Evolutionary conservation across 2,113 vertebrate genomes (phyloP).

Genomic region (Odontophorus gujanensis): DNA sequence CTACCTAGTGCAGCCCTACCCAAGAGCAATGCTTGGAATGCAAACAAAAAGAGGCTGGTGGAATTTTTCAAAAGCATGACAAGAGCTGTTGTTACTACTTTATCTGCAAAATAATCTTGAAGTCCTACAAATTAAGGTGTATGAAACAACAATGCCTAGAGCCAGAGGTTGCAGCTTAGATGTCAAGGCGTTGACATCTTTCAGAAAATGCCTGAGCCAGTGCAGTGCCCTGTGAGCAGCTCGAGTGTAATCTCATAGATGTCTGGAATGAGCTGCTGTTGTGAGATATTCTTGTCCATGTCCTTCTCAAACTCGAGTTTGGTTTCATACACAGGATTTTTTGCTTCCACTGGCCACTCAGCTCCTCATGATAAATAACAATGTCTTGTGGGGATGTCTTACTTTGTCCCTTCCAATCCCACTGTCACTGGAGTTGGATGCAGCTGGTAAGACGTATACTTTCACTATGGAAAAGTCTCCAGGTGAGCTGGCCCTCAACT

Average conservation of each 20-base stretch:
- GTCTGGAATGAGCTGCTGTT: not conserved
- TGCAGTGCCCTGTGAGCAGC: not conserved
- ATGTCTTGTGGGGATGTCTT: not conserved
- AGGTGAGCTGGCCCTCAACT: not conserved
- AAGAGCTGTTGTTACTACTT: not conserved
- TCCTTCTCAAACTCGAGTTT: not conserved
- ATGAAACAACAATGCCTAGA: not conserved
- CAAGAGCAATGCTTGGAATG: not conserved
- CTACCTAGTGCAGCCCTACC: not conserved
- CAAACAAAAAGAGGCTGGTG: not conserved
- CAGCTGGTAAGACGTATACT: not conserved
- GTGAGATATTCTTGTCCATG: not conserved
- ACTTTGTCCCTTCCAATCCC: not conserved
- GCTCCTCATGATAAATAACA: not conserved
- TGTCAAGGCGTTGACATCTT: not conserved
- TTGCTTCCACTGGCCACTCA: not conserved
- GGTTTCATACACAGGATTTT: not conserved
- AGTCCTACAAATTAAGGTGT: not conserved
- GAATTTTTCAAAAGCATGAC: not conserved
- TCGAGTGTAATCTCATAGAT: not conserved
- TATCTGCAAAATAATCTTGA: not conserved
- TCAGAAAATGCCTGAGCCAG: not conserved
- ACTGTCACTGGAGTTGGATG: too few species aligned
- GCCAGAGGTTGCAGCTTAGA: not conserved
- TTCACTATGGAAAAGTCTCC: not conserved